phyloP scores from a whole-genome alignment of 2,888 invertebrate species.

The Celastrina argiolus region DNA sequence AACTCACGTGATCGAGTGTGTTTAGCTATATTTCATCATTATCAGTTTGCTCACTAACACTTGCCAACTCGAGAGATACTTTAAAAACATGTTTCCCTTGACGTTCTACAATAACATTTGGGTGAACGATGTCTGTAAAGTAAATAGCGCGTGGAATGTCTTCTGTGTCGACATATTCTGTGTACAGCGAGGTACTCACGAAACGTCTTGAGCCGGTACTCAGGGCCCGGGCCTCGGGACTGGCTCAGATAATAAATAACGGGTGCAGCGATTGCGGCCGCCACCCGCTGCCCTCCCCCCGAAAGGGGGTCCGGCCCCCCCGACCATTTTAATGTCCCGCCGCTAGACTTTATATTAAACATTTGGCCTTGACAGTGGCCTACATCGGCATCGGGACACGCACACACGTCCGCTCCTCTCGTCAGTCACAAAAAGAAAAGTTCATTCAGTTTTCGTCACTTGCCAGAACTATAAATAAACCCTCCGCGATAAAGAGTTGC shows the following conservation, averaged over 20 bases:
- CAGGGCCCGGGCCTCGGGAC: conserved; percentile 61
- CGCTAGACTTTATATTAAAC: conserved; percentile 78
- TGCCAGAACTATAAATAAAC: conserved; percentile 67
- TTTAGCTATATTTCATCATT: too few species aligned
- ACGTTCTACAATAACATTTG: too few species aligned
- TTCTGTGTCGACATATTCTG: background rate
- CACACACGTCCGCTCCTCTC: conserved; percentile 61
- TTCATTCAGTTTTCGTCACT: conserved; percentile 70
- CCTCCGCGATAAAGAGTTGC: conserved; percentile 50
- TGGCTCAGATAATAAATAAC: conserved; percentile 75
- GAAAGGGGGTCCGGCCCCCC: conserved; percentile 68
- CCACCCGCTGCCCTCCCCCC: conserved; percentile 56
- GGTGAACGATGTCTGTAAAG: background rate
- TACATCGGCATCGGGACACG: conserved; percentile 74
- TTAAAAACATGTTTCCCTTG: too few species aligned
- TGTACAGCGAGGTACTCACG: background rate
- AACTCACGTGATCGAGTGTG: too few species aligned
- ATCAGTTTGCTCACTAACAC: too few species aligned
- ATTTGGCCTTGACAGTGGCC: conserved; percentile 78
- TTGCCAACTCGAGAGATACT: too few species aligned
- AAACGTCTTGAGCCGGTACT: conserved; percentile 35
- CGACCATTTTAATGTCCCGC: conserved; percentile 77
- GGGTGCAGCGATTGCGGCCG: conserved; percentile 76
- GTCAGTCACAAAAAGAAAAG: conserved; percentile 69
- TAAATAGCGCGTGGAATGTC: background rate